Conservation (phyloP, 2,888 invertebrate species). For the Lordiphosa andalusiaca region DNA sequence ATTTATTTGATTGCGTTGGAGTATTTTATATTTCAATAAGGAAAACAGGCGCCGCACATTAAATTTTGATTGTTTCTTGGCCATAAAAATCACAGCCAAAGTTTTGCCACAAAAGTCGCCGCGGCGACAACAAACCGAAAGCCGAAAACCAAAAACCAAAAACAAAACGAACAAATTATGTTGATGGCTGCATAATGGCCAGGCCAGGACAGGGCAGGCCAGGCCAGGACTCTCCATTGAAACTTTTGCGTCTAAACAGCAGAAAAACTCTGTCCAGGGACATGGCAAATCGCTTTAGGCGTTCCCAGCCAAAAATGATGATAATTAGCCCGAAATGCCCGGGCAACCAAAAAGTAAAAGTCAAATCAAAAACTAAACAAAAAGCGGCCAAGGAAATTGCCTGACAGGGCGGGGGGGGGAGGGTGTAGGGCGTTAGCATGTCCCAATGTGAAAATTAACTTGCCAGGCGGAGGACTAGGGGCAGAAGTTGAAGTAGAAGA, state of each 20-base stretch:
- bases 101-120: conserved; percentile 44
- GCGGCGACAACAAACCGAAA: too few species aligned
- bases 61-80: conserved; percentile 70
- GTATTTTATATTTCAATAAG: conserved; percentile 71
- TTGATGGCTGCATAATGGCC: conserved; percentile 73
- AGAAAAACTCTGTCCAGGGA: conserved; percentile 33
- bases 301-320: conserved; percentile 73
- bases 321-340: conserved; percentile 71
- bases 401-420: conserved; percentile 2
- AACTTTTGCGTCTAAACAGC: conserved; percentile 55
- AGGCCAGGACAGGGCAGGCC: neutral
- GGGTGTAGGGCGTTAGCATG: conserved; percentile 36
- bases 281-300: conserved; percentile 62
- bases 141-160: conserved; percentile 1
- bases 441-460: conserved; percentile 78
- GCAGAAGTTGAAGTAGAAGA: conserved; percentile 11
- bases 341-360: conserved; percentile 57
- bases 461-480: conserved; percentile 55
- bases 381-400: conserved; percentile 61
- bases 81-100: conserved; percentile 71
- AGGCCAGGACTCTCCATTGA: conserved; percentile 20
- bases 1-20: conserved; percentile 63
- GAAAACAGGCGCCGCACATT: conserved; percentile 69
- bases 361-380: conserved; percentile 76
- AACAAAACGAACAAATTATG: conserved; percentile 66